A percentile compares a stretch with the other conserved stretches of the same genome.
These are phyloP conservation scores for Magallana angulata DNA, from an alignment of 1,140 invertebrate genomes.

Conservation along the genomic window DNA sequence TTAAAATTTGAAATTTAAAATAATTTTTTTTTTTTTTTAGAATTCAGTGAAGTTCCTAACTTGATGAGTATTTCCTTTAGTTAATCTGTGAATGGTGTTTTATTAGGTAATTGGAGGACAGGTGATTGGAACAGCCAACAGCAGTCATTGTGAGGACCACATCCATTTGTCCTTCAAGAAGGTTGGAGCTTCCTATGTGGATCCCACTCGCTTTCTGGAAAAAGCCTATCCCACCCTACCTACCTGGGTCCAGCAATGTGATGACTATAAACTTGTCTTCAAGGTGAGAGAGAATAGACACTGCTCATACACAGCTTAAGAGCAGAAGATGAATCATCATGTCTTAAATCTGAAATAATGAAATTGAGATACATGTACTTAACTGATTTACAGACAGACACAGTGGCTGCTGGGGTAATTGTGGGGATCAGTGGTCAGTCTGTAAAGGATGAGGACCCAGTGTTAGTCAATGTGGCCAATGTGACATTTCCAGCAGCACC, in stretches of 20 bases:
- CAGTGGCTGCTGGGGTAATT: constrained; percentile 57
- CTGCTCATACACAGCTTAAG: not conserved
- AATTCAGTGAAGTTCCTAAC: too few species aligned
- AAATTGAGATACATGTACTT: too few species aligned
- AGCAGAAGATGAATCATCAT: too few species aligned
- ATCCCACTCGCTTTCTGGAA: constrained; percentile 64
- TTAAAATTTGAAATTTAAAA: too few species aligned
- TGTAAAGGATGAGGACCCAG: not conserved
- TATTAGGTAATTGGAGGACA: constrained; percentile 63
- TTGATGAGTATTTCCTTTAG: too few species aligned
- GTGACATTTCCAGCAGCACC: constrained; percentile 2
- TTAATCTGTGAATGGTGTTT: too few species aligned
- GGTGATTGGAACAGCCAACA: constrained; percentile 57
- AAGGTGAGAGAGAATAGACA: constrained; percentile 55
- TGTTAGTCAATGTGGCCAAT: constrained; percentile 8
- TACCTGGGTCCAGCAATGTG: constrained; percentile 64
- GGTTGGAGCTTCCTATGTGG: constrained; percentile 47
- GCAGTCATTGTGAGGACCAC: constrained; percentile 59
- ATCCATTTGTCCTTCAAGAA: constrained; percentile 66
- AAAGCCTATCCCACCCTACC: constrained; percentile 52
- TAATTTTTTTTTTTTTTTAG: too few species aligned
- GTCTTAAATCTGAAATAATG: too few species aligned
- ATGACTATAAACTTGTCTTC: constrained; percentile 68
- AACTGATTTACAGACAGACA: constrained; percentile 48
- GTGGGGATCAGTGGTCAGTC: constrained; percentile 59